Evolutionary conservation across 2,797 vertebrate species (phyloP).

Genomic region (Sebastes trivittatus): DNA sequence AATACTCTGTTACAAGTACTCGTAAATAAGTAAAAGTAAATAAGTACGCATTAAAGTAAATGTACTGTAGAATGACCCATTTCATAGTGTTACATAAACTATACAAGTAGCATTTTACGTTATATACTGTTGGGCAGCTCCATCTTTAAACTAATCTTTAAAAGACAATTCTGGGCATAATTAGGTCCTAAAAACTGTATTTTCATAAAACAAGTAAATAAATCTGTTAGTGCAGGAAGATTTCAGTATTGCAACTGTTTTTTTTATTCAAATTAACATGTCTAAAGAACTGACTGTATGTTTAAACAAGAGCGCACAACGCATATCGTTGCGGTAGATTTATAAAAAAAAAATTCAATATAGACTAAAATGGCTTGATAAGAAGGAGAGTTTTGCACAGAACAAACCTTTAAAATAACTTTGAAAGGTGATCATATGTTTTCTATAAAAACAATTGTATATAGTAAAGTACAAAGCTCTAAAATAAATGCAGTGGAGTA

Average conservation of each 20-base stretch:
- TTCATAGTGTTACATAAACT: no score
- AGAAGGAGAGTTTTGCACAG: no score
- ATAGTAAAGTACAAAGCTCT: not conserved
- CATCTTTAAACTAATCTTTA: no score
- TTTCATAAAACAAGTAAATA: not conserved
- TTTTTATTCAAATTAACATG: no score
- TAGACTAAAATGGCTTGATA: no score
- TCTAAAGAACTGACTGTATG: no score
- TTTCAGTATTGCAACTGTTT: not conserved
- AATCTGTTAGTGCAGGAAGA: not conserved
- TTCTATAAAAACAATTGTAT: not conserved
- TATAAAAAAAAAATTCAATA: no score
- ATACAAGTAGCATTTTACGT: not conserved
- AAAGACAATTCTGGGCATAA: not conserved
- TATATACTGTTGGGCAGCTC: not conserved
- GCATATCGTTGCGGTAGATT: no score
- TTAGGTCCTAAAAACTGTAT: not conserved
- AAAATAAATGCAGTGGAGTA: not conserved
- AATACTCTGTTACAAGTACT: not conserved
- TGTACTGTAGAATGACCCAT: no score
- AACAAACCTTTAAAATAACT: no score
- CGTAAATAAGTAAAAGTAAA: not conserved
- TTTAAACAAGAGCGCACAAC: no score
- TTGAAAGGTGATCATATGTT: not conserved
- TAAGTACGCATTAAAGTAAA: no score